Conservation (phyloP, 2,797 vertebrate genomes). For the Channallabes apus region DNA sequence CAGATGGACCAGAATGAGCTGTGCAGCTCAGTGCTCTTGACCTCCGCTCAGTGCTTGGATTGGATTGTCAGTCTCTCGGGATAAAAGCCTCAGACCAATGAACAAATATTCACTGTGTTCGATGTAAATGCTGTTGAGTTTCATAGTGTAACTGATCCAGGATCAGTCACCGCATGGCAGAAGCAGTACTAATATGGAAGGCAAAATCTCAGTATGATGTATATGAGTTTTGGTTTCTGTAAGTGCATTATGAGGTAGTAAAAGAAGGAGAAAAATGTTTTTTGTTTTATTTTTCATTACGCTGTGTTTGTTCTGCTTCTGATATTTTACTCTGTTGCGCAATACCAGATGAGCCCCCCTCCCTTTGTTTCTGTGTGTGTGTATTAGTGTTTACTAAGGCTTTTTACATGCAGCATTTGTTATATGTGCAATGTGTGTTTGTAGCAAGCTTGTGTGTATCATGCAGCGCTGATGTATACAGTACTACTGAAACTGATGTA, state of each 20-base stretch:
- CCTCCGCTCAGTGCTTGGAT: conserved; percentile 5
- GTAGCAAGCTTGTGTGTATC: conserved; percentile 3
- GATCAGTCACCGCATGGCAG: neutral
- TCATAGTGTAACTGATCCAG: neutral
- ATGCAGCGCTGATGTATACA: neutral
- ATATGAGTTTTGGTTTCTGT: neutral
- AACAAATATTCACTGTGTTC: neutral
- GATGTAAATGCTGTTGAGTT: neutral
- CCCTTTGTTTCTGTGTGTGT: neutral
- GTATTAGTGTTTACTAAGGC: neutral
- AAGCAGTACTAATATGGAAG: neutral
- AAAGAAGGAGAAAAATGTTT: neutral
- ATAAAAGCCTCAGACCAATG: conserved; percentile 11
- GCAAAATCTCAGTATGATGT: neutral
- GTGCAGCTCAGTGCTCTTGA: conserved; percentile 17
- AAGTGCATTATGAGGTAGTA: conserved; percentile 1
- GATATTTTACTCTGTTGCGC: conserved; percentile 13
- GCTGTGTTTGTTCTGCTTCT: neutral
- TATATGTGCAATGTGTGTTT: neutral
- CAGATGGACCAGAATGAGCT: conserved; percentile 20
- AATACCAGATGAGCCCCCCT: neutral
- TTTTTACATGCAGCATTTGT: neutral
- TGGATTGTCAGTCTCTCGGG: conserved; percentile 1
- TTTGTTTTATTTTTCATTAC: neutral
- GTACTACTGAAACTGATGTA: neutral